Conservation (phyloP, 2,797 vertebrate species). For the Podarcis lilfordi region DNA sequence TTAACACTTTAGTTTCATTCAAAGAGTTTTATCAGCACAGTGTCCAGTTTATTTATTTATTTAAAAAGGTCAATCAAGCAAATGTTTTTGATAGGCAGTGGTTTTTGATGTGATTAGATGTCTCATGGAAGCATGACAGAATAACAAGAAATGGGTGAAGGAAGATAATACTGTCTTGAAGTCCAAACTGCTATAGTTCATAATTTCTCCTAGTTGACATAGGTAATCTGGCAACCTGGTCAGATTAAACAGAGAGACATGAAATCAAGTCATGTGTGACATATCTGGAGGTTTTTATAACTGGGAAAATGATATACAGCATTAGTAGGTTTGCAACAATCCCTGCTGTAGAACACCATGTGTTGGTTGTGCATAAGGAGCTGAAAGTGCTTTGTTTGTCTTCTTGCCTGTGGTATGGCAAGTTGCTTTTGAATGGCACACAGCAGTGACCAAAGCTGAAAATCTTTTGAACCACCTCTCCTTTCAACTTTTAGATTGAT, state of each 20-base stretch:
- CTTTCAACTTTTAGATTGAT: slow-evolving; percentile 48
- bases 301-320: too few relatives aligned
- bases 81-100: background rate
- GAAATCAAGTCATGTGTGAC: too few relatives aligned
- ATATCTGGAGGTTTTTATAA: too few relatives aligned
- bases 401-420: slow-evolving; percentile 35
- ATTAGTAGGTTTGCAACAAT: background rate
- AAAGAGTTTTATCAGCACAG: too few relatives aligned
- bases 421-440: slow-evolving; percentile 37
- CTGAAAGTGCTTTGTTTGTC: slow-evolving; percentile 34
- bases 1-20: too few relatives aligned
- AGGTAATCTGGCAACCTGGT: too few relatives aligned
- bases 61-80: background rate
- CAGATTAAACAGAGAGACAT: too few relatives aligned
- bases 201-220: background rate
- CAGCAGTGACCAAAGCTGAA: slow-evolving; percentile 56
- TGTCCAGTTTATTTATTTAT: too few relatives aligned
- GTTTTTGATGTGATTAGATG: background rate
- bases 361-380: background rate
- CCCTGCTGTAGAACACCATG: too few relatives aligned
- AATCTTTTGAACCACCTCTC: slow-evolving; percentile 62
- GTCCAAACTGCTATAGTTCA: background rate
- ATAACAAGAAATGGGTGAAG: too few relatives aligned
- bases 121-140: too few relatives aligned
- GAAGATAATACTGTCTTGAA: too few relatives aligned